phyloP scores from a whole-genome alignment of 2,797 vertebrate genomes.

The Alexandromys oeconomus region DNA sequence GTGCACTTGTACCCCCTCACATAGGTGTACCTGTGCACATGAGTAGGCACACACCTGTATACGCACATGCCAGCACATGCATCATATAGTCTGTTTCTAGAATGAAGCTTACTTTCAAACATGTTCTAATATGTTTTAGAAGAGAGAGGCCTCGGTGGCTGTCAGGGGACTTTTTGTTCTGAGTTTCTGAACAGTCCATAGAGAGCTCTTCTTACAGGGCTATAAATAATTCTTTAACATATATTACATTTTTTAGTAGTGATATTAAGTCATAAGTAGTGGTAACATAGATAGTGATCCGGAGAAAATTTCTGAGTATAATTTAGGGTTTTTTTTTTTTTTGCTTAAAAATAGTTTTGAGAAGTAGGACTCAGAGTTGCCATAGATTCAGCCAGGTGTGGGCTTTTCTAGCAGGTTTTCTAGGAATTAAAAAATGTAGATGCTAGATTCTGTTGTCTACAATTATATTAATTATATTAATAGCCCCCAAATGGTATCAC shows the following conservation, averaged over 20 bases:
- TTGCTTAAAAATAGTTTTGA: not conserved
- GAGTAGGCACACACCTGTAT: not conserved
- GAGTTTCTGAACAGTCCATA: conserved; percentile 14
- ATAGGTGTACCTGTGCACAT: not conserved
- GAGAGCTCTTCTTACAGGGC: not conserved
- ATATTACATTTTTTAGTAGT: not conserved
- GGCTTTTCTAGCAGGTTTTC: not conserved
- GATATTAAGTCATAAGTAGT: conserved; percentile 38
- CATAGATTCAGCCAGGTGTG: not conserved
- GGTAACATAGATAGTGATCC: not conserved
- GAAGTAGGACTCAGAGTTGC: not conserved
- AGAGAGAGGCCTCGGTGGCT: not conserved
- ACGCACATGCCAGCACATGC: not conserved
- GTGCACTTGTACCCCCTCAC: too few species aligned
- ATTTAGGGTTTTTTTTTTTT: not conserved
- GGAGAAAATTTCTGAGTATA: not conserved
- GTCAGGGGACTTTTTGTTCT: not conserved
- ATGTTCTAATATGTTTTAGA: conserved; percentile 9
- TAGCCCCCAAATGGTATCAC: not conserved
- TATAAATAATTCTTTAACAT: not conserved
- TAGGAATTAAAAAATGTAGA: conserved; percentile 1
- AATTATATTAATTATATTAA: not conserved
- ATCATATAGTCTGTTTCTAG: not conserved
- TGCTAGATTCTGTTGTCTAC: not conserved
- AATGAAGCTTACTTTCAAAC: conserved; percentile 32